Base-by-base conservation (phyloP, 2,113 vertebrate species). In the Petrocephalus zakoni region DNA sequence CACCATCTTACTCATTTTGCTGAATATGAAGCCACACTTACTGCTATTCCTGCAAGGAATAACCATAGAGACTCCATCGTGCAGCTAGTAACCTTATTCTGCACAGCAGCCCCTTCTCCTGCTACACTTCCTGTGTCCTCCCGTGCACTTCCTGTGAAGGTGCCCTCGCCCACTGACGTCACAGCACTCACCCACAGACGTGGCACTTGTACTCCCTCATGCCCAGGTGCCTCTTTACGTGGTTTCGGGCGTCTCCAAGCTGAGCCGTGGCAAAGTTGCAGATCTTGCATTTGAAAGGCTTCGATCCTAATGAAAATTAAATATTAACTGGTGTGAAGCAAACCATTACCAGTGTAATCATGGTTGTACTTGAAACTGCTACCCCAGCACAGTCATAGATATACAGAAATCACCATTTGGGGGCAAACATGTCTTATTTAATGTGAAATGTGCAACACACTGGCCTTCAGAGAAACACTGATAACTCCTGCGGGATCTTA, bases 181-280 rank as follows among this genome's bases (percentile, higher is more conserved):
- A 34, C 90, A 93, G 91, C 94, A 99, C 98, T 99, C 95, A 99
- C 98, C 98, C 98, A 94, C 98, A 99, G 93, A 99, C 96, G 93
- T 98, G 97, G 90, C 98, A 99, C 95, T 99, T 99, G 96, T 99
- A 99, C 93, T 99, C 98, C 91, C 97, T 96, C 98, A 99, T 98
- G 93, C 98, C 98, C 90, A 99, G 97, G 94, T 99, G 98, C 94
- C 98, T 97, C 94, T 99, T 99, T 92, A 99, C 97, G 68, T 99
- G 98, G 96, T 99, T 99, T 91, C 98, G 97, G 93, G 98, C 98
- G 90, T 99, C 98, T 91, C 98, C 98, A 86, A 99, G 96, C 95
- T 99, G 98, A 94, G 98, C 98, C 11, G 98, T 98, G 90, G 98
- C 97, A 95, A 99, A 99, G 94, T 97, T 97, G 96, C 98, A 99